Evolutionary conservation across 2,888 invertebrate species (phyloP).

Genomic region (Agriopis leucophaearia): DNA sequence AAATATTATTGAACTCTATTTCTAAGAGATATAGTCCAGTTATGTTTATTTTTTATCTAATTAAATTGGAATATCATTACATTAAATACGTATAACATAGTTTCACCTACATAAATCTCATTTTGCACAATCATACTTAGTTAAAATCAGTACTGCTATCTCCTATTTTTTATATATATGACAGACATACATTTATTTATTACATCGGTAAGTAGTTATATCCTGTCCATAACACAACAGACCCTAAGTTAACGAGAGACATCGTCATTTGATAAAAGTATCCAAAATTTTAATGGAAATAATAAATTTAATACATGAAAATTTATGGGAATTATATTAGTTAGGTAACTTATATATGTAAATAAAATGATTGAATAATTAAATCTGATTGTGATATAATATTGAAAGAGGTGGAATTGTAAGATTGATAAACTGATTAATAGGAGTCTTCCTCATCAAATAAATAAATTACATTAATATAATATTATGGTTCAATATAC

Average conservation of each 20-base stretch:
- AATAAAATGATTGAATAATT: conserved; percentile 14
- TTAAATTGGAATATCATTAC: conserved; percentile 32
- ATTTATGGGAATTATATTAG: conserved; percentile 30
- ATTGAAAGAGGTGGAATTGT: conserved; percentile 2
- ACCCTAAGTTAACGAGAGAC: conserved; percentile 41
- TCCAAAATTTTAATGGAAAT: conserved; percentile 60
- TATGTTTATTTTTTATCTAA: conserved; percentile 29
- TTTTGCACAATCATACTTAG: conserved; percentile 7
- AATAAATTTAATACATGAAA: conserved; percentile 48
- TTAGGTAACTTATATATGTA: neutral
- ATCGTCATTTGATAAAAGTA: conserved; percentile 65
- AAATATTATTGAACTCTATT: conserved; percentile 53
- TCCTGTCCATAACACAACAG: neutral
- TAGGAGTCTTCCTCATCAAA: too few species aligned
- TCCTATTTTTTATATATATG: conserved; percentile 11
- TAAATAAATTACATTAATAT: too few species aligned
- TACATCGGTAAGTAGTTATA: neutral
- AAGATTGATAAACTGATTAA: neutral
- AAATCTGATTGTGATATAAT: conserved; percentile 3
- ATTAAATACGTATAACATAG: neutral
- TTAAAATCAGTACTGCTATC: conserved; percentile 27
- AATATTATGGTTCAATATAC: too few species aligned
- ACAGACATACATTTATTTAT: neutral
- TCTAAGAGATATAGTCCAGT: conserved; percentile 53
- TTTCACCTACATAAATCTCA: conserved; percentile 9